Conservation (phyloP, 2,888 invertebrate genomes). For the Trissoscelio sp. region DNA sequence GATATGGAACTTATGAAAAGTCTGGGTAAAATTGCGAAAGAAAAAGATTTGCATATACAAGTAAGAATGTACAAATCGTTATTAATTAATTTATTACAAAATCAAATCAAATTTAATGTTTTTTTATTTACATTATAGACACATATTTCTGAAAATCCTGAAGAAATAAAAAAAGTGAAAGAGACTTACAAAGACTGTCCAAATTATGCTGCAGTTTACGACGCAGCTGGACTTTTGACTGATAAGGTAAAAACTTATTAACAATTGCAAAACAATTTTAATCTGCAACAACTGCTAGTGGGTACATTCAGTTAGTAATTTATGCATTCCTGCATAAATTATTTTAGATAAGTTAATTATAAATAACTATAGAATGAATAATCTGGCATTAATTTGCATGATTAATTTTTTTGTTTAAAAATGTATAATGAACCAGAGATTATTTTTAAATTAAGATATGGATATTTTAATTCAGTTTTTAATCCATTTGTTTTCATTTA, state of each 20-base stretch:
- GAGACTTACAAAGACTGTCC: conserved; percentile 85
- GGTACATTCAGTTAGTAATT: background rate
- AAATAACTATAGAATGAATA: no score
- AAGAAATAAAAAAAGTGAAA: conserved; percentile 89
- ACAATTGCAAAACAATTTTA: conserved; percentile 7
- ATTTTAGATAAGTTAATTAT: no score
- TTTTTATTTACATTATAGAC: no score
- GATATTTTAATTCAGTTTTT: no score
- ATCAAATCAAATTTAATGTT: no score
- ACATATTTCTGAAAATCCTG: conserved; percentile 92
- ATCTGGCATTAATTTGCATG: no score
- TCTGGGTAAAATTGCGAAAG: conserved; percentile 88
- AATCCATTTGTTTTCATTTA: conserved; percentile 77
- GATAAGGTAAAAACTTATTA: conserved; percentile 86
- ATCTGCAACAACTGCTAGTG: background rate
- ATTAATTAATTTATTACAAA: no score
- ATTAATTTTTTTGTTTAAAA: no score
- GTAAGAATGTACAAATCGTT: conserved; percentile 84
- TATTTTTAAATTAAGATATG: no score
- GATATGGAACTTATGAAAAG: conserved; percentile 88
- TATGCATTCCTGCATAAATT: no score
- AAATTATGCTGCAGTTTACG: conserved; percentile 91
- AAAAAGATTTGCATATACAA: conserved; percentile 90
- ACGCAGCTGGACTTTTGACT: conserved; percentile 89
- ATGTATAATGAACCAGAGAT: no score